Evolutionary conservation across 2,797 vertebrate genomes (phyloP).

Genomic region (Falco concolor): DNA sequence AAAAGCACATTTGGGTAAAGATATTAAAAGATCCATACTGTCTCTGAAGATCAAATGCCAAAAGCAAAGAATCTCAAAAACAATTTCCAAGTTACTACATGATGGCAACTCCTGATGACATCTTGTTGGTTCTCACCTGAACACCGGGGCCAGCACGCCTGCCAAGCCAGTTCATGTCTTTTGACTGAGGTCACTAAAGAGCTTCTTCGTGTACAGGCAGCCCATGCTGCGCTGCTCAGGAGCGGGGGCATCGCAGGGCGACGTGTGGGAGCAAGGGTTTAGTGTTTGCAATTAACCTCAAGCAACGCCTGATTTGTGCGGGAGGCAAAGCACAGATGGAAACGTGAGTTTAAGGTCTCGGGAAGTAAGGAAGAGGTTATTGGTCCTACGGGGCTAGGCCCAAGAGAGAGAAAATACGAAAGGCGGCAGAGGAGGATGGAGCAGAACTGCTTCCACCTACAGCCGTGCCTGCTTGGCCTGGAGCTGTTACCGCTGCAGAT

Average conservation of each 20-base stretch:
- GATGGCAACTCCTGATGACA: neutral
- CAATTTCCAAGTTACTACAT: neutral
- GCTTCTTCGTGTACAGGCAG: neutral
- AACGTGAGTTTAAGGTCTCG: neutral
- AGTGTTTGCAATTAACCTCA: neutral
- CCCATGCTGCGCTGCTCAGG: neutral
- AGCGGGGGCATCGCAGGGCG: neutral
- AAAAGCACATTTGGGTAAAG: neutral
- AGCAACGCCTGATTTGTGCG: neutral
- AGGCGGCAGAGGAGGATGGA: neutral
- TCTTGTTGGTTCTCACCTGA: neutral
- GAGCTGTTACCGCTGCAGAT: neutral
- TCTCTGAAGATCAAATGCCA: neutral
- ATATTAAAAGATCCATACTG: neutral
- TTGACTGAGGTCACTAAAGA: neutral
- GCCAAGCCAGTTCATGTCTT: neutral
- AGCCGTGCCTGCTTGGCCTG: neutral
- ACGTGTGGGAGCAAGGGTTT: neutral
- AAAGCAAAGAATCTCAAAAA: neutral
- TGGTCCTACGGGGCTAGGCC: neutral
- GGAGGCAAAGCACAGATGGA: neutral
- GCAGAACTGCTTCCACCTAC: neutral
- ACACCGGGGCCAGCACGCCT: neutral
- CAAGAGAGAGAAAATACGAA: neutral
- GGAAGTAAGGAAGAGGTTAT: neutral